Evolutionary conservation across 2,888 invertebrate species (phyloP).

Genomic region (Lochmaea capreae): DNA sequence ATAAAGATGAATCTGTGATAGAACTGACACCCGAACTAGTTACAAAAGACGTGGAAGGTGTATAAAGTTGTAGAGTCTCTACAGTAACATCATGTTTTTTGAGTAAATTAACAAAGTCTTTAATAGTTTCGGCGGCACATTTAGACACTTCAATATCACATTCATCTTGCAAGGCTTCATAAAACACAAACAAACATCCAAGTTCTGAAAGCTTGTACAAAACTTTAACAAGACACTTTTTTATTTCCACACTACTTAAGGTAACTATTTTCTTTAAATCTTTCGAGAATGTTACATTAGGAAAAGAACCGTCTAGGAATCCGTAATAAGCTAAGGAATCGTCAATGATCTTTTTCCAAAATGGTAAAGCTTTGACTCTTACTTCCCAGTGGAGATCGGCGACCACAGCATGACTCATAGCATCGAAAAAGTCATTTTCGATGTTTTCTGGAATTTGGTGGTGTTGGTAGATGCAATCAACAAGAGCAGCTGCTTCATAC

Average conservation of each 20-base stretch:
- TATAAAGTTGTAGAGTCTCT: constrained; percentile 52
- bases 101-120: constrained; percentile 69
- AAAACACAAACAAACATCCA: constrained; percentile 78
- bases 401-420: constrained; percentile 75
- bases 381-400: constrained; percentile 87
- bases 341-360: constrained; percentile 78
- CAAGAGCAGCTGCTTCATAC: constrained; percentile 76
- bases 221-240: constrained; percentile 73
- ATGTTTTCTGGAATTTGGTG: constrained; percentile 69
- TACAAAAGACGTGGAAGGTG: constrained; percentile 41
- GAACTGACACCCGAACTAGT: not conserved
- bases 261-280: constrained; percentile 82
- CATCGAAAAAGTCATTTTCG: constrained; percentile 70
- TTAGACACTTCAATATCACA: constrained; percentile 80
- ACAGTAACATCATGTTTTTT: constrained; percentile 69
- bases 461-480: constrained; percentile 75
- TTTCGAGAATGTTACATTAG: constrained; percentile 82
- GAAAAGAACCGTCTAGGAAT: constrained; percentile 86
- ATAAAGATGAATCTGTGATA: not conserved
- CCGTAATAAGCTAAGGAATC: constrained; percentile 78
- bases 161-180: constrained; percentile 75
- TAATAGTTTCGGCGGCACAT: constrained; percentile 69
- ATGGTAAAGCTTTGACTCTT: constrained; percentile 76
- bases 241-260: constrained; percentile 75
- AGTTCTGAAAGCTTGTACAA: constrained; percentile 75